These are phyloP conservation scores for Acholoe squamosa DNA, from an alignment of 2,888 invertebrate genomes.

Conservation along the genomic window DNA sequence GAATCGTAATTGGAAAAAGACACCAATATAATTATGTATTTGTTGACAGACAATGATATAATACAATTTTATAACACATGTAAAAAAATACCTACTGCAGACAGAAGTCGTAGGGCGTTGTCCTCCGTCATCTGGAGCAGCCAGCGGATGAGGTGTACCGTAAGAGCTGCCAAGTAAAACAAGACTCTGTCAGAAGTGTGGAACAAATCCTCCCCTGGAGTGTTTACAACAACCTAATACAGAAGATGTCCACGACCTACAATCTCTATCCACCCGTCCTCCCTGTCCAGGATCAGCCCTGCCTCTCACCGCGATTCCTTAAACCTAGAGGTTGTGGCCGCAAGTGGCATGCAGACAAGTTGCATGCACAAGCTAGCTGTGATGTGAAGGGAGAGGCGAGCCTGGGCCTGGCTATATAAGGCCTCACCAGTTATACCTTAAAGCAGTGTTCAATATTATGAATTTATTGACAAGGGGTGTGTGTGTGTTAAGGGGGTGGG, in stretches of 20 bases:
- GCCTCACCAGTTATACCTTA: conserved; percentile 58
- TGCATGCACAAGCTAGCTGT: conserved; percentile 21
- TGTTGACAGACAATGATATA: not conserved
- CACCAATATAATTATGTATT: too few relatives aligned
- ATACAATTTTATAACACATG: not conserved
- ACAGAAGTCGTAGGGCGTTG: conserved; percentile 19
- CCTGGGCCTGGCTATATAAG: conserved; percentile 44
- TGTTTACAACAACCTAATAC: not conserved
- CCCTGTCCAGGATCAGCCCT: not conserved
- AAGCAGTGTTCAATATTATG: conserved; percentile 64
- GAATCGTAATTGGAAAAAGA: too few relatives aligned
- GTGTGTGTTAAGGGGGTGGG: not conserved
- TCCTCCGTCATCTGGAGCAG: not conserved
- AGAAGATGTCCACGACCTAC: not conserved
- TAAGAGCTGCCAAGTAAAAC: conserved; percentile 10
- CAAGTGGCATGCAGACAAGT: conserved; percentile 3
- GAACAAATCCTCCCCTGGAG: not conserved
- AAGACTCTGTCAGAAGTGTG: not conserved
- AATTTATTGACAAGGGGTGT: conserved; percentile 63
- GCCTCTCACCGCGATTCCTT: not conserved
- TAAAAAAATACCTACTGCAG: conserved; percentile 42
- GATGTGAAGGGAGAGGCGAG: conserved; percentile 25
- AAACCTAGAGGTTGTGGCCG: not conserved
- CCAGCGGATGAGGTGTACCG: conserved; percentile 15
- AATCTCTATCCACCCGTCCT: not conserved